Conservation (phyloP, 2,888 invertebrate species). For the Tinea semifulvella region DNA sequence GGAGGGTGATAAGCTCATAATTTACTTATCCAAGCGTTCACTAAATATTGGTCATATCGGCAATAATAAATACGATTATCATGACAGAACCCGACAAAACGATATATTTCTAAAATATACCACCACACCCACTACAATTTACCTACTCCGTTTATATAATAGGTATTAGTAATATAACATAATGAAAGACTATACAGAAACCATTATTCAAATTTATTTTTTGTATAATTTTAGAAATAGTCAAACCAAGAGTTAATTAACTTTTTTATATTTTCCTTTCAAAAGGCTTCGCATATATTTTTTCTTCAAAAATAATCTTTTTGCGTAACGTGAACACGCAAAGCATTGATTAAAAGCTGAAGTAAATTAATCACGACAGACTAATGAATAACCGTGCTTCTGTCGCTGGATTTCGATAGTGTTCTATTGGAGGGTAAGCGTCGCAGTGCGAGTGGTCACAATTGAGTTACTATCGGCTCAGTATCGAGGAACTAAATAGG, state of each 20-base stretch:
- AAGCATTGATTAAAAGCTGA: conserved; percentile 13
- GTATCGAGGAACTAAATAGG: conserved; percentile 11
- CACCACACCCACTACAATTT: too few species aligned
- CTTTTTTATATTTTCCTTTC: not conserved
- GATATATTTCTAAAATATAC: too few species aligned
- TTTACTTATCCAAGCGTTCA: not conserved
- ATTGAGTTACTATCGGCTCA: conserved; percentile 11
- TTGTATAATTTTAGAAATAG: too few species aligned
- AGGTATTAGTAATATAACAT: too few species aligned
- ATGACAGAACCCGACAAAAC: not conserved
- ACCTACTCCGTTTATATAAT: too few species aligned
- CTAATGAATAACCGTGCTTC: conserved; percentile 3
- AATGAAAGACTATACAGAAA: too few species aligned
- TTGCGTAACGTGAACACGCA: conserved; percentile 9
- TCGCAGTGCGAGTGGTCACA: not conserved
- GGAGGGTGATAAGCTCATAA: not conserved
- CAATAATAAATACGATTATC: not conserved
- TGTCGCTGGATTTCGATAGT: conserved; percentile 1
- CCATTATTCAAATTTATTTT: too few species aligned
- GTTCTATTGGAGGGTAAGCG: not conserved
- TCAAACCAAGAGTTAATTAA: not conserved
- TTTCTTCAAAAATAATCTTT: not conserved
- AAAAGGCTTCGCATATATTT: not conserved
- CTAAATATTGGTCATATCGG: not conserved
- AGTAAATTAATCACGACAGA: conserved; percentile 11